Conservation (phyloP, 1,140 invertebrate genomes). For the Eupeodes corollae region DNA sequence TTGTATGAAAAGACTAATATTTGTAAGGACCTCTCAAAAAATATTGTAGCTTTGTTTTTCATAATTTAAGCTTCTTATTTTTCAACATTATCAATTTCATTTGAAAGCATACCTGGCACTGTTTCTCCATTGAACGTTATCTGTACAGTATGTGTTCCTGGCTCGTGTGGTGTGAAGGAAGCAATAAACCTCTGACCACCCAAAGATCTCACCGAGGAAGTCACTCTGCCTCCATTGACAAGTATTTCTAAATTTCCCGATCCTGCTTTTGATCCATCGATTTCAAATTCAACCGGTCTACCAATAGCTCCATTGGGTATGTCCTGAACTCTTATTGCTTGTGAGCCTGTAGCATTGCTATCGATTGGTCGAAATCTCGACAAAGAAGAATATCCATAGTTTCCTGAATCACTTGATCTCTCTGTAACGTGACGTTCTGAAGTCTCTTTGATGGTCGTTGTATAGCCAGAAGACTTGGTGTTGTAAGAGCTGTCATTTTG, state of each 20-base stretch:
- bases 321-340: conserved; percentile 71
- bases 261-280: conserved; percentile 88
- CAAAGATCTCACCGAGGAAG: conserved; percentile 85
- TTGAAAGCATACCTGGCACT: conserved; percentile 72
- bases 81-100: too few species aligned
- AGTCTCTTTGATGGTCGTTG: conserved; percentile 33
- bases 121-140: conserved; percentile 93
- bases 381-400: conserved; percentile 27
- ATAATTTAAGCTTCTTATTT: too few species aligned
- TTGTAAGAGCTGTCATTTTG: conserved; percentile 34
- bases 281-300: conserved; percentile 89
- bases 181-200: conserved; percentile 82
- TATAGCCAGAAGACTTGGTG: conserved; percentile 30
- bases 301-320: conserved; percentile 77
- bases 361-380: conserved; percentile 35
- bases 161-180: conserved; percentile 81
- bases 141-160: conserved; percentile 75
- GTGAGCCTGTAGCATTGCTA: conserved; percentile 46
- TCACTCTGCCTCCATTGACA: conserved; percentile 90
- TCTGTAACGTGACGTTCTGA: conserved; percentile 34
- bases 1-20: too few species aligned
- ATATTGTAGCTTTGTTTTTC: too few species aligned
- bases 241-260: conserved; percentile 94
- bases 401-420: conserved; percentile 14
- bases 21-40: too few species aligned